Evolutionary conservation across 2,797 vertebrate species (phyloP).

Genomic region (Taeniopygia guttata): DNA sequence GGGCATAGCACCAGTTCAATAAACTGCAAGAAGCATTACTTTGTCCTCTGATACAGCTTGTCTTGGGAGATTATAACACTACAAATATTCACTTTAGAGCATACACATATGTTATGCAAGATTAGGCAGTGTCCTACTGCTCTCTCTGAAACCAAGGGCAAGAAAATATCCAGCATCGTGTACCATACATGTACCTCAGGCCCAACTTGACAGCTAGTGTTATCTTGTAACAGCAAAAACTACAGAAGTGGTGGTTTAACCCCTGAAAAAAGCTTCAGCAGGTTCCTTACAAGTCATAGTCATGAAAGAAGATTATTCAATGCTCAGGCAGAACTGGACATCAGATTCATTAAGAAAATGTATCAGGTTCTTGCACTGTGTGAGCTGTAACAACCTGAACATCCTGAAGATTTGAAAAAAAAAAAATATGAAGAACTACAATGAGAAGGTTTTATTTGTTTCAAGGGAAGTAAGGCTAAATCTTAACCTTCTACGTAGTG

Average conservation of each 20-base stretch:
- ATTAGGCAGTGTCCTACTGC: background rate
- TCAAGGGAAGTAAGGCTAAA: background rate
- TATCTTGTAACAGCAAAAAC: background rate
- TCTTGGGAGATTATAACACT: background rate
- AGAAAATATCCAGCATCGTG: background rate
- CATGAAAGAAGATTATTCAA: background rate
- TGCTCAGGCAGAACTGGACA: background rate
- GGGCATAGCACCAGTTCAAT: background rate
- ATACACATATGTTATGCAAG: background rate
- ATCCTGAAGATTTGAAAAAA: background rate
- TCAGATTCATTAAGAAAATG: background rate
- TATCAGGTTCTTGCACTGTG: background rate
- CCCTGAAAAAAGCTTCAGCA: background rate
- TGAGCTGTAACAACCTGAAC: background rate
- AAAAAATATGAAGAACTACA: background rate
- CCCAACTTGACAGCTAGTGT: background rate
- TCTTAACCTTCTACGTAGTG: background rate
- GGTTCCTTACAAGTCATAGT: background rate
- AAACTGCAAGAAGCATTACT: background rate
- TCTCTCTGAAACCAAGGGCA: background rate
- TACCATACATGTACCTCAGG: background rate
- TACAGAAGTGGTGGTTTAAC: background rate
- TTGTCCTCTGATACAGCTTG: background rate
- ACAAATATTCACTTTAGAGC: background rate
- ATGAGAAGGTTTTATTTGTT: background rate